These are phyloP conservation scores for Sternarchorhynchus goeldii DNA, from an alignment of 2,797 vertebrate genomes.

Conservation along the genomic window DNA sequence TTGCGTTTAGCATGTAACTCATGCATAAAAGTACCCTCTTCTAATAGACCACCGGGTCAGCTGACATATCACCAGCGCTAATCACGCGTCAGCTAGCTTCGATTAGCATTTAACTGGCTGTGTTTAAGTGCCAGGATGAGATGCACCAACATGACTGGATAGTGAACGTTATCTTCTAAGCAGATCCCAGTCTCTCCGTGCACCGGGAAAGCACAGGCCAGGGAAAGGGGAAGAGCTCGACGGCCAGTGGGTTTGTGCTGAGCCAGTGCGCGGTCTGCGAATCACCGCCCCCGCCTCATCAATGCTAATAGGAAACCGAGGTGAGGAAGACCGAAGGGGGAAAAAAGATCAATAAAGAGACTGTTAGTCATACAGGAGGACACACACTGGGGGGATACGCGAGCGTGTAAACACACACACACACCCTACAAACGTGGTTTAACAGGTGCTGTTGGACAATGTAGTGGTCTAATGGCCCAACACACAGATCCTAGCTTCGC, in stretches of 20 bases:
- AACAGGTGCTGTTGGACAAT: conserved; percentile 30
- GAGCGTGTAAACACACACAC: not conserved
- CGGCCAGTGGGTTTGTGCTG: conserved; percentile 40
- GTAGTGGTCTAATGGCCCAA: conserved; percentile 2
- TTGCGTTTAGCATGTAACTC: too few species aligned
- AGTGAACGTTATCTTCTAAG: not conserved
- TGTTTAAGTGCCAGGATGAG: not conserved
- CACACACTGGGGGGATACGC: not conserved
- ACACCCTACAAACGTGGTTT: conserved; percentile 26
- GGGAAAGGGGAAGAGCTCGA: conserved; percentile 20
- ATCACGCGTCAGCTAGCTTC: not conserved
- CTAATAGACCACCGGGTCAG: too few species aligned
- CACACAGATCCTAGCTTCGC: not conserved
- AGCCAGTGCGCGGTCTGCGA: conserved; percentile 39
- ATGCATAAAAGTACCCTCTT: too few species aligned
- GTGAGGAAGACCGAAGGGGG: conserved; percentile 30
- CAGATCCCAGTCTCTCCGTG: not conserved
- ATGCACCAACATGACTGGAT: not conserved
- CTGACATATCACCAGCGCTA: too few species aligned
- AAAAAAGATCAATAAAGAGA: conserved; percentile 51
- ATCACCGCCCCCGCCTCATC: conserved; percentile 52
- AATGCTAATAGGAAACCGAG: conserved; percentile 51
- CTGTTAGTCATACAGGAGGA: conserved; percentile 46
- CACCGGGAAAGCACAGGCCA: conserved; percentile 20
- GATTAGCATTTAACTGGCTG: not conserved